These are phyloP conservation scores for Pipistrellus pygmaeus DNA, from an alignment of 2,797 vertebrate genomes.

Conservation along the genomic window DNA sequence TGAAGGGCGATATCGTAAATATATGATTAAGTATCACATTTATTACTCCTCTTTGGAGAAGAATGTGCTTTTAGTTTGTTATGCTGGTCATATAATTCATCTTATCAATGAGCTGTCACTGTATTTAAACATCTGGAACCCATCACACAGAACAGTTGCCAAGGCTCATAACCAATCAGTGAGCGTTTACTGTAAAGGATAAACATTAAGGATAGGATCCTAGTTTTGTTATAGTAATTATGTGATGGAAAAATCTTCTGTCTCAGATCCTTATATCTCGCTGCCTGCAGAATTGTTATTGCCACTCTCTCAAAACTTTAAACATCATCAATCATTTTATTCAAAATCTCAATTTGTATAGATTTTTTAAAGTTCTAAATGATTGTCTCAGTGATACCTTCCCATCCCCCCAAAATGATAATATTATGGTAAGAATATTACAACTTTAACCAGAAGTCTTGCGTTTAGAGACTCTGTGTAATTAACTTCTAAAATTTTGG, in stretches of 20 bases:
- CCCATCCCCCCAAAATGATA: background rate
- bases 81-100: conserved; percentile 49
- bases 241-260: conserved; percentile 67
- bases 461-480: conserved; percentile 19
- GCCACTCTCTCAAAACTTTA: conserved; percentile 39
- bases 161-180: conserved; percentile 47
- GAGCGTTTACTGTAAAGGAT: conserved; percentile 51
- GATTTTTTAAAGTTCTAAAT: conserved; percentile 32
- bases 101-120: conserved; percentile 68
- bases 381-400: conserved; percentile 6
- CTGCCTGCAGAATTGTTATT: conserved; percentile 48
- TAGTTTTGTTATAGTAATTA: conserved; percentile 65
- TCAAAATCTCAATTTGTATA: conserved; percentile 40
- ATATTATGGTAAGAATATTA: conserved; percentile 8
- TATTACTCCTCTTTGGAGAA: conserved; percentile 59
- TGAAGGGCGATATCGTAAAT: conserved; percentile 55
- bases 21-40: conserved; percentile 52
- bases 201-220: conserved; percentile 67
- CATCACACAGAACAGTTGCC: conserved; percentile 44
- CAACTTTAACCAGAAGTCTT: conserved; percentile 56
- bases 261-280: conserved; percentile 50
- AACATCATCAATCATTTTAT: conserved; percentile 61
- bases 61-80: conserved; percentile 60
- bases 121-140: conserved; percentile 71
- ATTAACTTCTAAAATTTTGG: conserved; percentile 76